These are phyloP conservation scores for Enteromius radiatus DNA, from an alignment of 2,797 vertebrate genomes.

Conservation along the genomic window DNA sequence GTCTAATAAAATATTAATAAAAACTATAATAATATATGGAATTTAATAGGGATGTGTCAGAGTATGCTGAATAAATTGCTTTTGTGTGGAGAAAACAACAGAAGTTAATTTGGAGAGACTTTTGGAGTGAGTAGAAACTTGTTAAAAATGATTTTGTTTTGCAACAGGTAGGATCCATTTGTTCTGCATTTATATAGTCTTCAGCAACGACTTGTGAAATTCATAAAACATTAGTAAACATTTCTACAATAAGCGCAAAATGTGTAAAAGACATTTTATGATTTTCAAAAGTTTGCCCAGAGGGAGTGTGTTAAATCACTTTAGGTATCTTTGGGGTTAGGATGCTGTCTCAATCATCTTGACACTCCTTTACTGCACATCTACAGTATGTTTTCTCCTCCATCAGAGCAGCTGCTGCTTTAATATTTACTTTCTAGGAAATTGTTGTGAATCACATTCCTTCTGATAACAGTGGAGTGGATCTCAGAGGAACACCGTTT, in stretches of 20 bases:
- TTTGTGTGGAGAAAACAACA: too few relatives aligned
- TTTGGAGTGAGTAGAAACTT: too few relatives aligned
- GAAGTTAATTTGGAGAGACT: background rate
- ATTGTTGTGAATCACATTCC: conserved; percentile 1
- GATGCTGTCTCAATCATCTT: background rate
- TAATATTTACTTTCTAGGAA: conserved; percentile 12
- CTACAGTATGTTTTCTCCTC: conserved; percentile 23
- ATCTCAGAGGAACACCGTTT: background rate
- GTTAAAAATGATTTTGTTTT: background rate
- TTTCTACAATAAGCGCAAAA: too few relatives aligned
- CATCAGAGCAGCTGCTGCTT: background rate
- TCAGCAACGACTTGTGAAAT: background rate
- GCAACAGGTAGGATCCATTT: background rate
- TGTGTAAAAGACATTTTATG: too few relatives aligned
- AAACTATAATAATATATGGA: too few relatives aligned
- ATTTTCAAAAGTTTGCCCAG: background rate
- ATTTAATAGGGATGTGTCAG: background rate
- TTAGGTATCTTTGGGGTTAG: background rate
- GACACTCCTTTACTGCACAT: background rate
- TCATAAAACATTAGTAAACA: background rate
- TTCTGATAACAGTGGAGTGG: conserved; percentile 36
- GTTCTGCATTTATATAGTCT: background rate
- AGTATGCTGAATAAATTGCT: background rate
- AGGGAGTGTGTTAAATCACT: background rate
- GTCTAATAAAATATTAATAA: too few relatives aligned